Conservation (phyloP, 1,140 invertebrate genomes). For the Cryptotermes secundus region DNA sequence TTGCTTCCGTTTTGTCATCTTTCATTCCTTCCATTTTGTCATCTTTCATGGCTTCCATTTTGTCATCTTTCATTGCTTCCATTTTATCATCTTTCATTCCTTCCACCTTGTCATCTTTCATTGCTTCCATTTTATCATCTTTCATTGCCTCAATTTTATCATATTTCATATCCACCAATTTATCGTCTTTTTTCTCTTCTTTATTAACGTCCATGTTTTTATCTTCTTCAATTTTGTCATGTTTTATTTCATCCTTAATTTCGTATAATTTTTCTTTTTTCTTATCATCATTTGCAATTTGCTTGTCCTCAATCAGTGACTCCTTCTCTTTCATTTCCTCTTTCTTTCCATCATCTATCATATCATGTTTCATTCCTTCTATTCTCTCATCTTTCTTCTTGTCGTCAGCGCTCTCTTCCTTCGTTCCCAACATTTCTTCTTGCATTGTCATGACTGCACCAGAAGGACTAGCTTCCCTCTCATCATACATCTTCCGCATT, state of each 20-base stretch:
- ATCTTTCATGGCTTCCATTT: background rate
- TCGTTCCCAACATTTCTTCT: background rate
- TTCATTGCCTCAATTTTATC: background rate
- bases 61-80: constrained; percentile 43
- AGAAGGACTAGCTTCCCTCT: background rate
- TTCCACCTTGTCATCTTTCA: constrained; percentile 27
- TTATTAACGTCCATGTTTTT: constrained; percentile 33
- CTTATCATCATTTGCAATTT: background rate
- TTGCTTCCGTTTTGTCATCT: background rate
- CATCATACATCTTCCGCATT: background rate
- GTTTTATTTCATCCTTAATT: background rate
- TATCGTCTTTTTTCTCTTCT: background rate
- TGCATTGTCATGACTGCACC: background rate
- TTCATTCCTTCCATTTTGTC: background rate
- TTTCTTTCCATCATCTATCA: background rate
- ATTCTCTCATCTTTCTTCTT: background rate
- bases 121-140: background rate
- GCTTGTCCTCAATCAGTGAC: background rate
- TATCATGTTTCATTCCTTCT: background rate
- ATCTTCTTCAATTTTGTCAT: constrained; percentile 39
- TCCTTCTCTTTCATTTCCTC: background rate
- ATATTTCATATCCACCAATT: background rate
- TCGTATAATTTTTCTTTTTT: background rate
- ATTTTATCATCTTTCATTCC: constrained; percentile 39
- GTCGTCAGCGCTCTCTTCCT: background rate